phyloP scores from a whole-genome alignment of 2,797 vertebrate genomes.

The Coreius guichenoti region DNA sequence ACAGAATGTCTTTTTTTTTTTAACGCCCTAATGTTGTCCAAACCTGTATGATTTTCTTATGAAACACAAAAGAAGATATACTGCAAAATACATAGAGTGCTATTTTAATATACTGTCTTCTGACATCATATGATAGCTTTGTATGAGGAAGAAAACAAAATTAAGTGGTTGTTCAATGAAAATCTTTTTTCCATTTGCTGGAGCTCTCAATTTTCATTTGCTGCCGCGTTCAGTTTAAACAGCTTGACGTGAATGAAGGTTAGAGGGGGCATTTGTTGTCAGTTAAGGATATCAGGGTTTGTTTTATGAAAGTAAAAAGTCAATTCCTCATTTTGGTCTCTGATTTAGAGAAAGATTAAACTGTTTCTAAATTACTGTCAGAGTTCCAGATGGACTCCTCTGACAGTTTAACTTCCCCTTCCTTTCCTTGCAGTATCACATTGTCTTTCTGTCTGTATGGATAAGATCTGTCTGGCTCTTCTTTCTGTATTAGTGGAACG shows the following conservation, averaged over 20 bases:
- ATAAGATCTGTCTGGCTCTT: background rate
- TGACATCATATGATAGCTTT: background rate
- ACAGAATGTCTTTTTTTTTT: no score
- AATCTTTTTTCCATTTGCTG: background rate
- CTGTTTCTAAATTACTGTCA: background rate
- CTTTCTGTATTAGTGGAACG: background rate
- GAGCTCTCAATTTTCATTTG: background rate
- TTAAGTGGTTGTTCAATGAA: background rate
- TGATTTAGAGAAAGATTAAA: slow-evolving; percentile 10
- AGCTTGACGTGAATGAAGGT: background rate
- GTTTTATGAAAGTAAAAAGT: background rate
- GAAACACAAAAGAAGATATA: background rate
- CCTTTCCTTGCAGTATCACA: slow-evolving; percentile 21
- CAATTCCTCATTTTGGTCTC: slow-evolving; percentile 25
- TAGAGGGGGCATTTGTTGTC: background rate
- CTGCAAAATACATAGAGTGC: background rate
- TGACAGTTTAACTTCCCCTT: slow-evolving; percentile 12
- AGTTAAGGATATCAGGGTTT: background rate
- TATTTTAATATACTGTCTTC: background rate
- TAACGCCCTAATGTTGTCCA: background rate
- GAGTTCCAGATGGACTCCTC: slow-evolving; percentile 6
- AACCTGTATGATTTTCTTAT: background rate
- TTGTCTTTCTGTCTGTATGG: slow-evolving; percentile 31
- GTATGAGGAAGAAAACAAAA: background rate
- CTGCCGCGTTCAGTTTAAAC: background rate